Evolutionary conservation across 2,888 invertebrate species (phyloP).

Genomic region (Polia nebulosa): DNA sequence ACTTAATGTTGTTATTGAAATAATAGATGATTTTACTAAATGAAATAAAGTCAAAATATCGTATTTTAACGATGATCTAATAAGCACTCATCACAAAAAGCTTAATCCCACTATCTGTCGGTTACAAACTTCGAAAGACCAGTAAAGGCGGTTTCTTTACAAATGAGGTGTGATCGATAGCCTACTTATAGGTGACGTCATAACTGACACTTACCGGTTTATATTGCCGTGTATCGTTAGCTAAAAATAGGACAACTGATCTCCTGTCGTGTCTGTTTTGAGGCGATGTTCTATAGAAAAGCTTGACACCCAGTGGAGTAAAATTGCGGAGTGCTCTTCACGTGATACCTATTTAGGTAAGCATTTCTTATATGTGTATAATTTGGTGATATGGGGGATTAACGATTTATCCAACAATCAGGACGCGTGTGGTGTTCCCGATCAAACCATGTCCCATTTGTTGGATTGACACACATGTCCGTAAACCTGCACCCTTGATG

Average conservation of each 20-base stretch:
- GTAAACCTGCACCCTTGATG: no score
- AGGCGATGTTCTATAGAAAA: background rate
- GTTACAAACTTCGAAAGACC: conserved; percentile 45
- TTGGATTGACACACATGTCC: no score
- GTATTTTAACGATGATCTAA: conserved; percentile 10
- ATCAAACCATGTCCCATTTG: no score
- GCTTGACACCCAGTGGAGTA: background rate
- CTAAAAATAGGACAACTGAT: conserved; percentile 15
- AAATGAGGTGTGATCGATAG: conserved; percentile 50
- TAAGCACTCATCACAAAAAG: background rate
- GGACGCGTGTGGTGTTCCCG: no score
- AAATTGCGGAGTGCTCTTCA: no score
- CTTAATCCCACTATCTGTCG: conserved; percentile 4
- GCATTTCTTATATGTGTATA: no score
- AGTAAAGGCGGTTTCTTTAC: conserved; percentile 49
- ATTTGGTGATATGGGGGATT: no score
- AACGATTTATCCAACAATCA: no score
- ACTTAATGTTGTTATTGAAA: background rate
- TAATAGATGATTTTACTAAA: background rate
- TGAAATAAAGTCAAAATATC: background rate
- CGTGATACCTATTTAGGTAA: no score
- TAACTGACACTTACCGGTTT: conserved; percentile 36
- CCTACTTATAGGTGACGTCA: conserved; percentile 49
- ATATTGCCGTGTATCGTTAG: background rate
- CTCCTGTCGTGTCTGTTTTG: background rate